Conservation (phyloP, 2,888 invertebrate species). For the Deilephila elpenor region DNA sequence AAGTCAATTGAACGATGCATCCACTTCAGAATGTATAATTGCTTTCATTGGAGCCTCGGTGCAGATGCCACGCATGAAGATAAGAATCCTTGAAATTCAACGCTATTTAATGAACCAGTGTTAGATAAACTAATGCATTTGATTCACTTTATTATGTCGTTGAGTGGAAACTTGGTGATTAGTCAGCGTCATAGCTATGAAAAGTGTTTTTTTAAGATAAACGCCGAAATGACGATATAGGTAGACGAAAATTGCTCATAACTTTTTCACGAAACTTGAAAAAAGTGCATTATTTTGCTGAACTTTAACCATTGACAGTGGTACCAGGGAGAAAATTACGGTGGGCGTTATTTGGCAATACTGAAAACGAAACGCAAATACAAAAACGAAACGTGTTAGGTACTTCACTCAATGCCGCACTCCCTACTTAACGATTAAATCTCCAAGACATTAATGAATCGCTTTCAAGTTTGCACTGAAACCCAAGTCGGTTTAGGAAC, state of each 20-base stretch:
- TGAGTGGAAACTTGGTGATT: no score
- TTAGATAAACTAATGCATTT: constrained; percentile 8
- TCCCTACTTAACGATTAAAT: background rate
- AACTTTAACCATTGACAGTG: no score
- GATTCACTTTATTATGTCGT: background rate
- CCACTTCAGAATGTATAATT: constrained; percentile 37
- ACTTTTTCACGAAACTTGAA: no score
- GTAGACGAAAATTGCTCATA: no score
- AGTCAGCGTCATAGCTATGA: no score
- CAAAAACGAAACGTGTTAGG: no score
- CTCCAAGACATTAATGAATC: background rate
- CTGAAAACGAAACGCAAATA: no score
- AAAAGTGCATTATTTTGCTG: no score
- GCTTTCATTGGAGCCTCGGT: constrained; percentile 37
- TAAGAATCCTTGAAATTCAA: constrained; percentile 15
- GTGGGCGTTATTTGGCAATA: no score
- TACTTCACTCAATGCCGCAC: background rate
- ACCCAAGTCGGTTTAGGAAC: background rate
- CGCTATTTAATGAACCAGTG: background rate
- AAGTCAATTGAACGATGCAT: constrained; percentile 20
- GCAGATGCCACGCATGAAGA: constrained; percentile 21
- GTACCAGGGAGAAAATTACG: no score
- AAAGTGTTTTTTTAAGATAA: no score
- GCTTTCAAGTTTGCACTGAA: background rate
- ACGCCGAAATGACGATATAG: no score